phyloP scores from a whole-genome alignment of 2,888 invertebrate genomes.

The Deroplatys truncata region DNA sequence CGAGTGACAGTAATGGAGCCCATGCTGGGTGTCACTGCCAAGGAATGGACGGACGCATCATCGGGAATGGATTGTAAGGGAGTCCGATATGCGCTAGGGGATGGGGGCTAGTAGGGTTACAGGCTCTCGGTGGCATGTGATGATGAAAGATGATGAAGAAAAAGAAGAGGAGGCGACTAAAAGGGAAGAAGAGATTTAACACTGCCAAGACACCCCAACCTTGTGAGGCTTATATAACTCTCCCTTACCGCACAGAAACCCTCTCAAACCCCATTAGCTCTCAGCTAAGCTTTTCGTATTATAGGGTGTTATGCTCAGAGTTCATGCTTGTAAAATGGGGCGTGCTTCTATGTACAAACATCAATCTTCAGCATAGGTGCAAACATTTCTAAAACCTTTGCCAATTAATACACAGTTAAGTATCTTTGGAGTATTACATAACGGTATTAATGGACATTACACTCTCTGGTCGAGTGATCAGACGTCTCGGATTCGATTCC shows the following conservation, averaged over 20 bases:
- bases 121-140: slow-evolving; percentile 4
- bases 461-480: too few species aligned
- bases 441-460: too few species aligned
- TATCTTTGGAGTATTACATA: too few species aligned
- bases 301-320: not conserved
- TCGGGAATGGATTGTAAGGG: too few species aligned
- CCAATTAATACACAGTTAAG: too few species aligned
- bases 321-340: slow-evolving; percentile 4
- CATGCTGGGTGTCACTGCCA: not conserved
- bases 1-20: not conserved
- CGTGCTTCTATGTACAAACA: not conserved
- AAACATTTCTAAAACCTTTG: too few species aligned
- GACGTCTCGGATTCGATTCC: too few species aligned
- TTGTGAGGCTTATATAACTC: not conserved
- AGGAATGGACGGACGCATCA: not conserved
- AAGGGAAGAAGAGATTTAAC: slow-evolving; percentile 24
- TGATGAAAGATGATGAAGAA: slow-evolving; percentile 27
- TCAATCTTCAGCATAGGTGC: not conserved
- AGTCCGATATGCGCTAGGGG: too few species aligned
- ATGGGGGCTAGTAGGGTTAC: not conserved
- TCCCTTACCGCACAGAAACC: not conserved
- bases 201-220: not conserved
- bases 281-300: slow-evolving; percentile 9
- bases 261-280: slow-evolving; percentile 22
- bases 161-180: not conserved